Evolutionary conservation across 2,113 vertebrate genomes (phyloP).

Genomic region (Cromileptes altivelis): DNA sequence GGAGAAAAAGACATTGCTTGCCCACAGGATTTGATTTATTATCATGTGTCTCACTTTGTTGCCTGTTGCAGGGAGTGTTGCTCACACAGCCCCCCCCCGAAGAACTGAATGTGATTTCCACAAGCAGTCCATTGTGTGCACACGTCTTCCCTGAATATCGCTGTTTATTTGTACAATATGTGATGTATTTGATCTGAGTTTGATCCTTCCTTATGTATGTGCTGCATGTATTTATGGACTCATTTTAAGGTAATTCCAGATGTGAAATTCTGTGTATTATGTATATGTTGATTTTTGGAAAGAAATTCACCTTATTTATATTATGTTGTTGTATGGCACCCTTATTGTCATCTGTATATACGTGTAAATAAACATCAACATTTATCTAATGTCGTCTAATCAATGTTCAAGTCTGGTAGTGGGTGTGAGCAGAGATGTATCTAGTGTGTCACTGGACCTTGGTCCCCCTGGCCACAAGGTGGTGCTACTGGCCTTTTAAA

Average conservation of each 20-base stretch:
- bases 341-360: slow-evolving; percentile 71
- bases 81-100: neutral
- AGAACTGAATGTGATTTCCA: slow-evolving; percentile 22
- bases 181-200: slow-evolving; percentile 32
- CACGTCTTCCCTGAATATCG: slow-evolving; percentile 23
- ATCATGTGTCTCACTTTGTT: slow-evolving; percentile 39
- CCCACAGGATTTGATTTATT: slow-evolving; percentile 5
- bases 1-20: neutral
- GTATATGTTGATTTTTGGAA: slow-evolving; percentile 54
- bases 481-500: slow-evolving; percentile 21
- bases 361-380: slow-evolving; percentile 83
- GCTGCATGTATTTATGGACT: slow-evolving; percentile 69
- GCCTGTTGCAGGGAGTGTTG: slow-evolving; percentile 27
- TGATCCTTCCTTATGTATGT: slow-evolving; percentile 28
- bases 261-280: slow-evolving; percentile 50
- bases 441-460: too few relatives aligned
- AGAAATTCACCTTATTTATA: slow-evolving; percentile 51
- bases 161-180: slow-evolving; percentile 55
- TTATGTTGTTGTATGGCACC: slow-evolving; percentile 52
- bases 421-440: neutral
- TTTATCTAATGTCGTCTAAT: slow-evolving; percentile 35
- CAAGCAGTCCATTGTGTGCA: slow-evolving; percentile 23
- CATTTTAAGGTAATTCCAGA: slow-evolving; percentile 49
- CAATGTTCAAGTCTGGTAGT: neutral
- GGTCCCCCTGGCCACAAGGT: slow-evolving; percentile 28